These are phyloP conservation scores for Atherinomorus stipes DNA, from an alignment of 2,113 vertebrate species.

Conservation along the genomic window DNA sequence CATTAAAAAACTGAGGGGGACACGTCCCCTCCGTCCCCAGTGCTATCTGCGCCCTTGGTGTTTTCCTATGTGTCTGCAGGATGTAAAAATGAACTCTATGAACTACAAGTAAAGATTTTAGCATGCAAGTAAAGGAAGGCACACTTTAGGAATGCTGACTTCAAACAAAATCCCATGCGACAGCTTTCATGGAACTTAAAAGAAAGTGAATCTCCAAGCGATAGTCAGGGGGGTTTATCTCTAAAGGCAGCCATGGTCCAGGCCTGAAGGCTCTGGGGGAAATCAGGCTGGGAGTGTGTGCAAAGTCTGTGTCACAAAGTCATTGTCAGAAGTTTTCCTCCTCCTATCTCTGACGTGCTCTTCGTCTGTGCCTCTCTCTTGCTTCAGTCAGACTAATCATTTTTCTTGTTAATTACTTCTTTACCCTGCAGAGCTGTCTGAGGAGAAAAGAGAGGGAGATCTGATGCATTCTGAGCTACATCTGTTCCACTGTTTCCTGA, in stretches of 20 bases:
- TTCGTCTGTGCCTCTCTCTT: constrained; percentile 33
- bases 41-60: too few species aligned
- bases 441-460: constrained; percentile 24
- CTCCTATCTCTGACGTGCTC: constrained; percentile 49
- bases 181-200: constrained; percentile 52
- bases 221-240: constrained; percentile 66
- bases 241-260: constrained; percentile 49
- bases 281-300: constrained; percentile 45
- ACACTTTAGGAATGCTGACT: constrained; percentile 48
- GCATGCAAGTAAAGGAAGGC: constrained; percentile 30
- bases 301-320: constrained; percentile 48
- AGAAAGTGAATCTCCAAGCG: constrained; percentile 46
- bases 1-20: too few species aligned
- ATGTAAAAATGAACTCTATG: constrained; percentile 36
- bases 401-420: constrained; percentile 71
- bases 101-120: constrained; percentile 40
- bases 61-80: background rate
- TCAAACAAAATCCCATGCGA: constrained; percentile 24
- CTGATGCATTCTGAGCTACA: constrained; percentile 21
- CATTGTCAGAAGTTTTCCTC: constrained; percentile 43
- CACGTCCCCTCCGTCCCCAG: too few species aligned
- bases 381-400: constrained; percentile 69
- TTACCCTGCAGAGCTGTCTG: constrained; percentile 49
- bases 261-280: constrained; percentile 39
- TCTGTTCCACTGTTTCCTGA: constrained; percentile 1